Base-by-base conservation (phyloP, 2,888 invertebrate genomes). In the Boloria euphrosyne region DNA sequence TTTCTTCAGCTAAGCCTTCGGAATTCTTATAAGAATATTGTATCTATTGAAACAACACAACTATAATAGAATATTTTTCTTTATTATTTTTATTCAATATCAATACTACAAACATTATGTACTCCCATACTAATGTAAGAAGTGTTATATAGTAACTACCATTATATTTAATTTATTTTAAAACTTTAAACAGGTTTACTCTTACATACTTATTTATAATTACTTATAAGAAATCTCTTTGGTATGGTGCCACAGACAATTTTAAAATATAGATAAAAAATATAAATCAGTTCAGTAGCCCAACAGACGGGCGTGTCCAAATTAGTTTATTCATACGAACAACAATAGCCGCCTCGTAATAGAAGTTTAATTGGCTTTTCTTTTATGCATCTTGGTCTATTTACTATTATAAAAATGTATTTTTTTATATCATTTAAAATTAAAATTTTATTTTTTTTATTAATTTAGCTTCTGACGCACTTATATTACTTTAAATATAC, bases 251-350 rank as follows among this genome's bases (percentile, higher is more conserved):
- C 59, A 59, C 49, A 59, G 59, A 59, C 55, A 55, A 63, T 57
- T 49, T 64, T 31, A 18, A 47, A 58, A 52, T 58, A 17, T 13
- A 59, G 52, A 64, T 27, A 52, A 65, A 65, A 65, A 65, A 38
- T 51, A 47, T 51, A 59, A 65, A 65, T 59, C 59, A 59, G 65
- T 65, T 65, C 59, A 65, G 53, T 65, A 65, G 65, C 65, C 18
- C 65, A 59, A 51, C 52, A 47, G 58, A 53, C 58, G 27, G 58
- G 51, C 52, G n/a, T 59, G 58, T 65, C 58, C 44, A 53, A 59
- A 65, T 59, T 65, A 65, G 59, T 65, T 59, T 59, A 59, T 53
- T 47, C 58, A 59, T 65, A 65, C 31, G n/a, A 65, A 46, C 47
- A 59, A 65, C 65, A 65, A 65, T 59, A 47, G 65, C 52, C 55